A percentile compares a stretch with the other conserved stretches of the same genome.
Evolutionary conservation across 2,888 invertebrate genomes (phyloP).

Genomic region (Pseudococcus jackbeardsleyi): DNA sequence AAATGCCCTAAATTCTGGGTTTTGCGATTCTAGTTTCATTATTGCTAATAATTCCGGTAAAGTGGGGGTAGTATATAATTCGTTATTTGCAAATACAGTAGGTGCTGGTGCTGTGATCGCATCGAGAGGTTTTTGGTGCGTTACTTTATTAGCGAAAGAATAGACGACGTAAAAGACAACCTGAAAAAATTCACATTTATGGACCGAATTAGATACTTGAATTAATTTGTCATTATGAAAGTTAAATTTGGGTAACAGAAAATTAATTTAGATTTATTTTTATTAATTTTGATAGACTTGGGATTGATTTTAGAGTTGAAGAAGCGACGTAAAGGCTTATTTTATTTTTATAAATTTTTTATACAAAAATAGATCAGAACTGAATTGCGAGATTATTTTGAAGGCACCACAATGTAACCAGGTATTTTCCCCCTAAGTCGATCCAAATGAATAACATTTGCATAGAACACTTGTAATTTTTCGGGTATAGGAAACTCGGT

Average conservation of each 20-base stretch:
- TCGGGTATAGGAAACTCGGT: slow-evolving; percentile 25
- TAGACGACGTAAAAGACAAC: slow-evolving; percentile 18
- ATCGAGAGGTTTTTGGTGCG: slow-evolving; percentile 16
- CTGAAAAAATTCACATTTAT: slow-evolving; percentile 36
- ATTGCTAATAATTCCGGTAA: slow-evolving; percentile 33
- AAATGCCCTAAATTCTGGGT: slow-evolving; percentile 25
- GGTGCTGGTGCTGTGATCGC: neutral
- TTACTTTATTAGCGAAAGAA: slow-evolving; percentile 52
- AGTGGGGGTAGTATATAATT: slow-evolving; percentile 6
- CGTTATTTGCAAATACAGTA: neutral
- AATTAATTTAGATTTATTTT: too few species aligned
- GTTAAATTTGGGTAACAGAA: neutral
- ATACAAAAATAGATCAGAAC: too few species aligned
- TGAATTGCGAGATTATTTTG: neutral
- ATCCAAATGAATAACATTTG: neutral
- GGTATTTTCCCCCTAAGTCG: neutral
- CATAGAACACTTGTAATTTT: slow-evolving; percentile 21
- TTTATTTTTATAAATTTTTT: too few species aligned
- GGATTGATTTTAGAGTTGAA: too few species aligned
- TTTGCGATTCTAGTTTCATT: slow-evolving; percentile 43
- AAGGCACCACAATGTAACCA: neutral
- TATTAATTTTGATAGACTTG: too few species aligned
- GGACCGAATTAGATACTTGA: neutral
- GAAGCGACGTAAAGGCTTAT: too few species aligned
- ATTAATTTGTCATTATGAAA: neutral